Evolutionary conservation across 2,113 vertebrate genomes (phyloP).

Genomic region (Sinocyclocheilus rhinocerous): DNA sequence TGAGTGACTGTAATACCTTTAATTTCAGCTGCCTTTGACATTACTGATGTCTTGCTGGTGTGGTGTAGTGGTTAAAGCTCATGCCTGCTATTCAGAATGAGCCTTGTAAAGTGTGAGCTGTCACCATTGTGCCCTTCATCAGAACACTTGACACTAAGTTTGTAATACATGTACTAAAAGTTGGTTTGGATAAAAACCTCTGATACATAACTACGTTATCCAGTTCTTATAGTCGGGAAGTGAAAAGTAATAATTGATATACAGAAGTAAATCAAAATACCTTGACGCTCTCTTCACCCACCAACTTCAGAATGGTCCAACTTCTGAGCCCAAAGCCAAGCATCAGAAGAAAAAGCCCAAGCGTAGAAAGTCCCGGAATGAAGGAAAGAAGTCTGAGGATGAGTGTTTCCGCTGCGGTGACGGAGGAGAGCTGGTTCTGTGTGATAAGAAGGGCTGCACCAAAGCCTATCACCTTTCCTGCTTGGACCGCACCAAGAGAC

Average conservation of each 20-base stretch:
- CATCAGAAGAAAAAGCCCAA: conserved; percentile 83
- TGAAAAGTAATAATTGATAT: not conserved
- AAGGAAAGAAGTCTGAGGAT: conserved; percentile 88
- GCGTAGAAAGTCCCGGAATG: conserved; percentile 72
- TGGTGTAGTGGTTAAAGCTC: not conserved
- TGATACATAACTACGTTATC: no score
- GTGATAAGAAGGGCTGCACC: conserved; percentile 91
- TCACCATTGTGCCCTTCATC: not conserved
- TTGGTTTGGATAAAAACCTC: not conserved
- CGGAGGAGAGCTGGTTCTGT: conserved; percentile 92
- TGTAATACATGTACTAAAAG: not conserved
- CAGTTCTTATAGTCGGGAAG: not conserved
- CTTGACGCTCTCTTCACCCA: not conserved
- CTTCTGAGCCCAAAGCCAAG: conserved; percentile 90
- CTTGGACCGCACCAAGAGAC: conserved; percentile 91
- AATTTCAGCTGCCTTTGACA: not conserved
- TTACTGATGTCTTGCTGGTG: not conserved
- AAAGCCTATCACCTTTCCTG: conserved; percentile 97
- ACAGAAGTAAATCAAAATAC: not conserved
- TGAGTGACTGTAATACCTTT: conserved; percentile 57
- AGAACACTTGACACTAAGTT: not conserved
- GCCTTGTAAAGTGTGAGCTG: not conserved
- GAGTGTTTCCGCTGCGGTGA: conserved; percentile 97
- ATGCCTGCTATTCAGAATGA: not conserved
- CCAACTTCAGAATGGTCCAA: conserved; percentile 74